These are phyloP conservation scores for Tromatobia lineatoria DNA, from an alignment of 2,888 invertebrate species.

Conservation along the genomic window DNA sequence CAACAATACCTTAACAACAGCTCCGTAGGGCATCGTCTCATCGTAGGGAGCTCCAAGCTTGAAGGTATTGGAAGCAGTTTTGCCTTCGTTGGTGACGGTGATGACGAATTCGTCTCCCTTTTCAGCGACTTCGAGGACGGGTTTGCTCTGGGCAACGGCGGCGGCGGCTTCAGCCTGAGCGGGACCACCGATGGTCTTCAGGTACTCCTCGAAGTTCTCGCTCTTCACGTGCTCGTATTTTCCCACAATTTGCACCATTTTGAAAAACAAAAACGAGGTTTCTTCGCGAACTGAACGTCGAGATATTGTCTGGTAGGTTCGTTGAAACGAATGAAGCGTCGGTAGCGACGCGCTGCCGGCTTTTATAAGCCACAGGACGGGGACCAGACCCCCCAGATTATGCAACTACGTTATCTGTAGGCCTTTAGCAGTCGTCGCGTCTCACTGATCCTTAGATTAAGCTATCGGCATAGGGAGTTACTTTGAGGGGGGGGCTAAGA, in stretches of 20 bases:
- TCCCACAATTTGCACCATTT: slow-evolving; percentile 83
- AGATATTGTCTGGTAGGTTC: slow-evolving; percentile 29
- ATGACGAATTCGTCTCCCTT: slow-evolving; percentile 80
- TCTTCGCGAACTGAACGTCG: slow-evolving; percentile 9
- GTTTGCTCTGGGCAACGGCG: slow-evolving; percentile 79
- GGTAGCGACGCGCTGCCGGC: slow-evolving; percentile 52
- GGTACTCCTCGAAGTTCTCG: slow-evolving; percentile 83
- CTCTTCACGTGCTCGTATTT: slow-evolving; percentile 81
- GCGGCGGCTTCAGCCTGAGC: slow-evolving; percentile 75
- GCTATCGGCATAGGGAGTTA: slow-evolving; percentile 46
- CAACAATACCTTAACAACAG: slow-evolving; percentile 79
- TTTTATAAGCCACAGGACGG: slow-evolving; percentile 72
- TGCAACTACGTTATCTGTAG: slow-evolving; percentile 71
- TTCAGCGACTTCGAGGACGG: slow-evolving; percentile 78
- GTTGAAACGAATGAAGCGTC: slow-evolving; percentile 56
- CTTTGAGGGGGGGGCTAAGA: not conserved
- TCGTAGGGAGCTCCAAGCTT: slow-evolving; percentile 82
- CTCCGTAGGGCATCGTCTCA: slow-evolving; percentile 81
- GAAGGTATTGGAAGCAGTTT: slow-evolving; percentile 78
- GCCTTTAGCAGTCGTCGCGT: slow-evolving; percentile 54
- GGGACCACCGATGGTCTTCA: slow-evolving; percentile 77
- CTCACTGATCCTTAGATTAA: slow-evolving; percentile 73
- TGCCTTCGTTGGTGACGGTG: slow-evolving; percentile 79
- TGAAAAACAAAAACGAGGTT: too few relatives aligned
- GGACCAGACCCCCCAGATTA: slow-evolving; percentile 64